A percentile compares a stretch with the other conserved stretches of the same genome.
These are phyloP conservation scores for Hyperoplus immaculatus DNA, from an alignment of 2,797 vertebrate species.

Conservation along the genomic window DNA sequence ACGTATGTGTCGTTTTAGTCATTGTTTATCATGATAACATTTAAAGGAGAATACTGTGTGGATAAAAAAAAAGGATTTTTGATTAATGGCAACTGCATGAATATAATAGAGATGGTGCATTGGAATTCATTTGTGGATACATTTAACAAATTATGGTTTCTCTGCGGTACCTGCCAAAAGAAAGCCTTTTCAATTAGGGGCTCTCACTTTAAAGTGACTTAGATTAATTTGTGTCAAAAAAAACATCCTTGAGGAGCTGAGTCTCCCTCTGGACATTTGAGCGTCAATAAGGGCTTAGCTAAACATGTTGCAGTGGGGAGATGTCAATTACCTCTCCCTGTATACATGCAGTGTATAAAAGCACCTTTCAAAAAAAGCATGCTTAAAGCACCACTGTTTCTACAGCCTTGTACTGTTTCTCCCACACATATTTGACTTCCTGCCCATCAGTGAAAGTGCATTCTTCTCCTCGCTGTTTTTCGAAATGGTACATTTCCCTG, in stretches of 20 bases:
- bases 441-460: slow-evolving; percentile 37
- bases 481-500: slow-evolving; percentile 26
- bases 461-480: slow-evolving; percentile 16
- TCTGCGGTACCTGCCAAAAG: slow-evolving; percentile 5
- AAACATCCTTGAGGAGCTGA: slow-evolving; percentile 1
- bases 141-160: slow-evolving; percentile 1
- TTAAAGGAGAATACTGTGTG: background rate
- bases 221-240: slow-evolving; percentile 15
- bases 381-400: slow-evolving; percentile 16
- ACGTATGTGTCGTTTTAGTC: too few relatives aligned
- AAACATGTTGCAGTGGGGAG: slow-evolving; percentile 29
- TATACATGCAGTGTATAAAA: slow-evolving; percentile 4
- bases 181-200: slow-evolving; percentile 26
- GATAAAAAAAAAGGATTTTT: background rate
- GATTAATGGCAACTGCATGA: background rate
- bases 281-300: slow-evolving; percentile 31
- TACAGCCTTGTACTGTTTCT: slow-evolving; percentile 17
- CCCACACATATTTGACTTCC: slow-evolving; percentile 29
- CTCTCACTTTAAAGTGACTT: slow-evolving; percentile 3
- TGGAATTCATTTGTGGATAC: background rate
- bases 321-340: slow-evolving; percentile 32
- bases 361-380: background rate
- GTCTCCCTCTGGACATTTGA: slow-evolving; percentile 28
- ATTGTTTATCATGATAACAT: background rate
- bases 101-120: background rate